Conservation (phyloP, 2,797 vertebrate genomes). For the Danio jaintianensis region DNA sequence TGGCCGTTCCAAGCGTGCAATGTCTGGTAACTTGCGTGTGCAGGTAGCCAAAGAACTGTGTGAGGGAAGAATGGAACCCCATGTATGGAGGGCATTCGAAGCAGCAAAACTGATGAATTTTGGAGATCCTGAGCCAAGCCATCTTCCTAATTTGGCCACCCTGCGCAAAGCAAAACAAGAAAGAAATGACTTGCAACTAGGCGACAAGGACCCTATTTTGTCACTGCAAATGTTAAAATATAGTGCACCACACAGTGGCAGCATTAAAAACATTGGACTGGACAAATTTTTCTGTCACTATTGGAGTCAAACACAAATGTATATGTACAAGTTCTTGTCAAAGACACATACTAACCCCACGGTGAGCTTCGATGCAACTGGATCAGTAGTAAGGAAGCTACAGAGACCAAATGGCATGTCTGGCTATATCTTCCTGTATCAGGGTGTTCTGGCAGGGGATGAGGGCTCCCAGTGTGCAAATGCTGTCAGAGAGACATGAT, state of each 20-base stretch:
- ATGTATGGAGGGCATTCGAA: too few relatives aligned
- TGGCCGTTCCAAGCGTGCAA: too few relatives aligned
- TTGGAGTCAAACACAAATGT: conserved; percentile 37
- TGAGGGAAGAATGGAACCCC: conserved; percentile 8
- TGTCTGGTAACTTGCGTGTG: too few relatives aligned
- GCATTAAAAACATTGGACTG: conserved; percentile 22
- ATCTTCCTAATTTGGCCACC: conserved; percentile 22
- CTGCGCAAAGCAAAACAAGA: conserved; percentile 44
- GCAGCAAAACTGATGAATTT: too few relatives aligned
- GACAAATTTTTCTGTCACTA: conserved; percentile 29
- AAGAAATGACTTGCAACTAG: background rate
- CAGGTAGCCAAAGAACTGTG: too few relatives aligned
- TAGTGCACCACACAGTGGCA: conserved; percentile 26
- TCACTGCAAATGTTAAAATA: conserved; percentile 41
- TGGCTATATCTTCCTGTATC: conserved; percentile 44
- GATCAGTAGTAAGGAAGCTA: conserved; percentile 40
- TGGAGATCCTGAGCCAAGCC: too few relatives aligned
- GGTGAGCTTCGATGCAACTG: conserved; percentile 48
- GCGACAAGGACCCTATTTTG: conserved; percentile 26
- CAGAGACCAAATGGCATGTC: conserved; percentile 19
- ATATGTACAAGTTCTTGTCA: conserved; percentile 34
- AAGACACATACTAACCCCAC: background rate
- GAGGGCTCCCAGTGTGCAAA: background rate
- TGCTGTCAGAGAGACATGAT: conserved; percentile 51
- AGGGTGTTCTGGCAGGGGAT: conserved; percentile 26